These are phyloP conservation scores for Orycteropus afer DNA, from an alignment of 2,113 vertebrate genomes.

Conservation along the genomic window DNA sequence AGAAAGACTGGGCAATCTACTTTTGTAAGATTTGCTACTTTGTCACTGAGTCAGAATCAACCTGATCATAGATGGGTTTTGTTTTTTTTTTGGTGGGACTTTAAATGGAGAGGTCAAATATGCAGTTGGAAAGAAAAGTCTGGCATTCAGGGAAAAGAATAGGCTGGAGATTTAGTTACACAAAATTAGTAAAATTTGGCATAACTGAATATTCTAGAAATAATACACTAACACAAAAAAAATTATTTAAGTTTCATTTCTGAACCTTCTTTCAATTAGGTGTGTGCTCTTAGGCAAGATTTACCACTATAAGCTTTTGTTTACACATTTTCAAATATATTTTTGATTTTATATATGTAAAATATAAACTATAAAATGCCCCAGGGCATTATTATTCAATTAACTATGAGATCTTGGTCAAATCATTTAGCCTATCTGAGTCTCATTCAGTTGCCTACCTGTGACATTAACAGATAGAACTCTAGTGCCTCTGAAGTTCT, in stretches of 20 bases:
- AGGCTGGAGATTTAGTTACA: background rate
- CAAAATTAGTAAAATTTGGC: constrained; percentile 5
- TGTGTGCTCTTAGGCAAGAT: background rate
- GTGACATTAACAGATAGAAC: background rate
- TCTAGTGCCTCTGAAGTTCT: background rate
- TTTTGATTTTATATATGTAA: background rate
- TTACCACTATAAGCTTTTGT: background rate
- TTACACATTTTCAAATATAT: background rate
- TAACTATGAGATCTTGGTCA: background rate
- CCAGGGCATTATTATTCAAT: background rate
- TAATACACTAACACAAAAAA: background rate
- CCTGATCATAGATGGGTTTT: too few relatives aligned
- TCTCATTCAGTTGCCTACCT: background rate
- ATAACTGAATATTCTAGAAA: background rate
- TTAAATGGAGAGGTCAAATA: background rate
- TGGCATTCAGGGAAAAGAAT: background rate
- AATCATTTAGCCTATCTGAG: background rate
- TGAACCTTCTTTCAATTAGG: background rate
- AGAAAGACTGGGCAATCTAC: too few relatives aligned
- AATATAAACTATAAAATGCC: background rate
- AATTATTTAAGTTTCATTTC: background rate
- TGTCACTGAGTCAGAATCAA: too few relatives aligned
- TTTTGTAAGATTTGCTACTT: too few relatives aligned
- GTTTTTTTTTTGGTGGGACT: background rate
- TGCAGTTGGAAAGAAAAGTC: background rate